Evolutionary conservation across 92 coral and sea anemone species (phyloP).

Genomic region (Siderastrea radians): DNA sequence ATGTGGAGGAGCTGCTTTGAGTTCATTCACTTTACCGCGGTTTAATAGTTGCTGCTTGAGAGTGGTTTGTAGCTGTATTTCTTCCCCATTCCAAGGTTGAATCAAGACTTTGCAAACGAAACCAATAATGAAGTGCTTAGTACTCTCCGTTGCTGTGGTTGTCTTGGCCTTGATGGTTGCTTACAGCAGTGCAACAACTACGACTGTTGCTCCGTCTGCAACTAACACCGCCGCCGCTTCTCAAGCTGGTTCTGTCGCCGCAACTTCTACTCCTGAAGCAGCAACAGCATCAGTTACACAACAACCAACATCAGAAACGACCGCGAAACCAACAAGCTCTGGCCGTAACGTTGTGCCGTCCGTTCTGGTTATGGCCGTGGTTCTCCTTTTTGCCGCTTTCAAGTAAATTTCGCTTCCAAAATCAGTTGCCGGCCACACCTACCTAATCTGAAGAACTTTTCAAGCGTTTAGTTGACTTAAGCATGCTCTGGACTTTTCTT

Average conservation of each 20-base stretch:
- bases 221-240: neutral
- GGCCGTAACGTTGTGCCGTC: constrained; percentile 36
- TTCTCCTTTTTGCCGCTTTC: constrained; percentile 44
- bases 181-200: constrained; percentile 8
- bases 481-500: neutral
- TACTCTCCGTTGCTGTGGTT: constrained; percentile 12
- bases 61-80: neutral
- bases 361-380: constrained; percentile 15
- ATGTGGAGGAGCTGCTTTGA: neutral
- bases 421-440: constrained; percentile 43
- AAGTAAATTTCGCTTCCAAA: constrained; percentile 20
- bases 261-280: neutral
- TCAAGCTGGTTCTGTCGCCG: neutral
- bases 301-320: neutral
- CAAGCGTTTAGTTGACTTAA: constrained; percentile 6
- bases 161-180: constrained; percentile 40
- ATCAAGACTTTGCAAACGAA: neutral
- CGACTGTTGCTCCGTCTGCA: neutral
- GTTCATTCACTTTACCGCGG: neutral
- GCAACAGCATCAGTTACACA: neutral
- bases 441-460: neutral
- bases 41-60: neutral
- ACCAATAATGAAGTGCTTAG: constrained; percentile 49
- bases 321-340: constrained; percentile 1
- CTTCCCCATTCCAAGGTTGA: neutral